Evolutionary conservation across 2,888 invertebrate species (phyloP).

Genomic region (Drosophila colorata): DNA sequence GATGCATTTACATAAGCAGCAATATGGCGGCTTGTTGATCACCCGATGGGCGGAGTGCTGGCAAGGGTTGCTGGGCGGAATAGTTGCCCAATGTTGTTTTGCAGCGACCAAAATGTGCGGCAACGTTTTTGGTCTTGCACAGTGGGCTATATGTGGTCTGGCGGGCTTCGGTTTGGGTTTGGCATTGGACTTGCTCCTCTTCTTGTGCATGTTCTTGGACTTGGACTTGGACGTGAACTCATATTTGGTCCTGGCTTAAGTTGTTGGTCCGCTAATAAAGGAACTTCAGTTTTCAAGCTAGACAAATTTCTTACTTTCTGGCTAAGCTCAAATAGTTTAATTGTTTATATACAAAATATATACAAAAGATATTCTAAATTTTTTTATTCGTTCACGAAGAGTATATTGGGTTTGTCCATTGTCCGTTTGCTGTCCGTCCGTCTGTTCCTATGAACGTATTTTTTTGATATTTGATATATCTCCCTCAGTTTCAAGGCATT

Average conservation of each 20-base stretch:
- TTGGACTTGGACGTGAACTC: constrained; percentile 11
- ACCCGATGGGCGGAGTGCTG: constrained; percentile 10
- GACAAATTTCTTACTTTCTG: background rate
- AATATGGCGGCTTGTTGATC: constrained; percentile 71
- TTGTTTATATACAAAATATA: too few relatives aligned
- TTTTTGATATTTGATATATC: too few relatives aligned
- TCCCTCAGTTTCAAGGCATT: too few relatives aligned
- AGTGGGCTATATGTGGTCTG: constrained; percentile 77
- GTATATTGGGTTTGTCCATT: too few relatives aligned
- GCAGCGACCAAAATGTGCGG: constrained; percentile 82
- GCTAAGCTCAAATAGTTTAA: background rate
- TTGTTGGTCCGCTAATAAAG: background rate
- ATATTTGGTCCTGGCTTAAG: background rate
- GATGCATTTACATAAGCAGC: constrained; percentile 68
- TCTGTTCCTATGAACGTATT: too few relatives aligned
- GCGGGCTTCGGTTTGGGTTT: constrained; percentile 25
- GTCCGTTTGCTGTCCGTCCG: too few relatives aligned
- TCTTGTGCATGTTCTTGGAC: constrained; percentile 6
- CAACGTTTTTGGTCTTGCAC: constrained; percentile 81
- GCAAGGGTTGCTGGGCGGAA: constrained; percentile 23
- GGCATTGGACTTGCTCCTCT: constrained; percentile 42
- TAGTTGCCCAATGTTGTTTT: constrained; percentile 69
- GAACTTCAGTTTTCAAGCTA: background rate
- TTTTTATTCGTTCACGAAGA: too few relatives aligned
- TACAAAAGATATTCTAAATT: too few relatives aligned